A percentile compares a stretch with the other conserved stretches of the same genome.
Evolutionary conservation across 2,113 vertebrate genomes (phyloP).

Genomic region (Otolemur garnettii): DNA sequence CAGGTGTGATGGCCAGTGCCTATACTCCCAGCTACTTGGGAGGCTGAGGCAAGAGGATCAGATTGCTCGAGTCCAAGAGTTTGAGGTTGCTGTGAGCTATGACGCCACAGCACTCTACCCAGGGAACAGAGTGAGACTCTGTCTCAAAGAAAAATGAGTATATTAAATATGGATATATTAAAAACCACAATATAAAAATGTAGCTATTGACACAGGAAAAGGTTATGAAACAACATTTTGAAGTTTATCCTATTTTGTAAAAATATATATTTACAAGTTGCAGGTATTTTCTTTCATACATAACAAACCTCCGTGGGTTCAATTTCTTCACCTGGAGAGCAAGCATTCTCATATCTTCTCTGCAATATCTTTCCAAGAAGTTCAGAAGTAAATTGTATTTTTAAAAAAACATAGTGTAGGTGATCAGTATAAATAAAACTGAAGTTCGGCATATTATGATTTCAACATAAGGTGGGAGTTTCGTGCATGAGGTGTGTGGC

Average conservation of each 20-base stretch:
- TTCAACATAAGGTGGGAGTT: not conserved
- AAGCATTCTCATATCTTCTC: not conserved
- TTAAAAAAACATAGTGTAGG: not conserved
- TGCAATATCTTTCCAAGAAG: not conserved
- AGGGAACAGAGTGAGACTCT: no score
- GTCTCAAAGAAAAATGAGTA: no score
- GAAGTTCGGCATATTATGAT: not conserved
- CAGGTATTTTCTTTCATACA: accelerated
- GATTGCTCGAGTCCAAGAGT: no score
- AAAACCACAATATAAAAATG: slow-evolving; percentile 40
- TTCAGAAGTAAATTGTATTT: not conserved
- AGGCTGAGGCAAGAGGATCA: no score
- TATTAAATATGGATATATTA: not conserved
- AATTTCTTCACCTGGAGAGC: not conserved
- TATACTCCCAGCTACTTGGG: no score
- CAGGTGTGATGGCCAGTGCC: no score
- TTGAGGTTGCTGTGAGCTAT: no score
- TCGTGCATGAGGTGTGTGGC: not conserved
- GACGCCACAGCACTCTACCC: no score
- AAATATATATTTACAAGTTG: slow-evolving; percentile 23
- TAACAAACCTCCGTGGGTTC: not conserved
- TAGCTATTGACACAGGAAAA: slow-evolving; percentile 26
- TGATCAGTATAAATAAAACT: not conserved
- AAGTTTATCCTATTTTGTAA: slow-evolving; percentile 3
- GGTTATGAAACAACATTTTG: slow-evolving; percentile 19